Evolutionary conservation across 2,113 vertebrate species (phyloP).

Genomic region (pig (Sus scrofa)): DNA sequence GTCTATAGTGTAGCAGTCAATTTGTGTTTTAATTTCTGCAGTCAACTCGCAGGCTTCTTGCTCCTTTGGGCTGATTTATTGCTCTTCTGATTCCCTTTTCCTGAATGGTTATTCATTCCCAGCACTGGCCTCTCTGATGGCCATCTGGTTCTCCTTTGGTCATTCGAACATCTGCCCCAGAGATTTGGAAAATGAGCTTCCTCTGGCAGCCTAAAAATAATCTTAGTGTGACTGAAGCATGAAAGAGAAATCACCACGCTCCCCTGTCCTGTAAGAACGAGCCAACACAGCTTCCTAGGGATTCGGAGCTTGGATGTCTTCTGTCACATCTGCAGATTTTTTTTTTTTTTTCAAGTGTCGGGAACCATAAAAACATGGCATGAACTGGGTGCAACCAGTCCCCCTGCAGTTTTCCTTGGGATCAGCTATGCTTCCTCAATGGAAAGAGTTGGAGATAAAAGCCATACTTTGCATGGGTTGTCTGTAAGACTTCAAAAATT

Average conservation of each 20-base stretch:
- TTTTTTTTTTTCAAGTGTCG: conserved; percentile 57
- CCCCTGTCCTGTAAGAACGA: conserved; percentile 61
- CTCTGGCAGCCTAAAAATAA: conserved; percentile 84
- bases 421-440: conserved; percentile 34
- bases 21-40: conserved; percentile 17
- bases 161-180: conserved; percentile 85
- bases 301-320: conserved; percentile 59
- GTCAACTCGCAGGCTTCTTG: background rate
- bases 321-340: conserved; percentile 80
- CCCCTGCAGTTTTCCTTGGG: conserved; percentile 47
- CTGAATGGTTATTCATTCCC: conserved; percentile 84
- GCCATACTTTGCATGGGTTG: background rate
- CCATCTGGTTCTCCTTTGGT: conserved; percentile 84
- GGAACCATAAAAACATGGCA: background rate
- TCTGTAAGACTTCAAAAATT: conserved; percentile 36
- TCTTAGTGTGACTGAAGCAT: conserved; percentile 74
- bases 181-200: conserved; percentile 85
- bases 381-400: background rate
- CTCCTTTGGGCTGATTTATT: background rate
- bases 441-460: conserved; percentile 63
- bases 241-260: conserved; percentile 69
- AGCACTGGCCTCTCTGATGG: conserved; percentile 79
- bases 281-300: conserved; percentile 62
- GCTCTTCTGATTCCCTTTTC: conserved; percentile 70
- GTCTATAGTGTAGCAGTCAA: background rate